Percentiles rank a stretch among this genome's conserved stretches.
Evolutionary conservation across 1,140 invertebrate genomes (phyloP).

Genomic region (Trachelipus rathkii): DNA sequence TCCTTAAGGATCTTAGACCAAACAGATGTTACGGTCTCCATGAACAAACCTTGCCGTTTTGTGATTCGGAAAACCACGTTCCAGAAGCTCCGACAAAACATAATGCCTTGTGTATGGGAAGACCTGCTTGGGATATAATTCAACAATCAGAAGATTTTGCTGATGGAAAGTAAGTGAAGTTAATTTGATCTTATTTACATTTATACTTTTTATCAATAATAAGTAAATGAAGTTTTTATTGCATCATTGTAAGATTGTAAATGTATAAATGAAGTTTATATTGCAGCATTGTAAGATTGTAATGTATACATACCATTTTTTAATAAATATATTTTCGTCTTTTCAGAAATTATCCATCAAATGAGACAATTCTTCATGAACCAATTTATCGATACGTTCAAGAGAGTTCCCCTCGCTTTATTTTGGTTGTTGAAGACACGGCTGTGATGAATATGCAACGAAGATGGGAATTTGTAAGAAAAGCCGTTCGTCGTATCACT

Average conservation of each 20-base stretch:
- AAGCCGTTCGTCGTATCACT: conserved; percentile 38
- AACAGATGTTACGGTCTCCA: conserved; percentile 35
- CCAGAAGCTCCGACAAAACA: conserved; percentile 63
- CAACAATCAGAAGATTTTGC: conserved; percentile 40
- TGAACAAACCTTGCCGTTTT: conserved; percentile 54
- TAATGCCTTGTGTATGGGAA: conserved; percentile 60
- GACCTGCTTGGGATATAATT: conserved; percentile 62
- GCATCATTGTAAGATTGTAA: background rate
- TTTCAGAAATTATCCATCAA: conserved; percentile 33
- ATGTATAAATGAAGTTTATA: background rate
- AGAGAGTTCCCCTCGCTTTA: conserved; percentile 39
- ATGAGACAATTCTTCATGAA: conserved; percentile 31
- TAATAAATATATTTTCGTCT: conserved; percentile 19
- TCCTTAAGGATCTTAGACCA: conserved; percentile 28
- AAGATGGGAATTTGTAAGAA: conserved; percentile 44
- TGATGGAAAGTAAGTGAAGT: conserved; percentile 33
- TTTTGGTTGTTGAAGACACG: conserved; percentile 43
- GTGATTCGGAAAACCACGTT: conserved; percentile 60
- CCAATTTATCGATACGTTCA: conserved; percentile 39
- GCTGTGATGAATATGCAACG: conserved; percentile 44
- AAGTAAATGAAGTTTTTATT: too few species aligned
- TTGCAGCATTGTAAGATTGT: background rate
- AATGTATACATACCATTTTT: conserved; percentile 2
- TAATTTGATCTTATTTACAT: too few species aligned
- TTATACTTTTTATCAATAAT: too few species aligned